Percentiles rank a stretch among this genome's conserved stretches.
phyloP scores from a whole-genome alignment of 1,140 invertebrate species.

The Marisa cornuarietis region DNA sequence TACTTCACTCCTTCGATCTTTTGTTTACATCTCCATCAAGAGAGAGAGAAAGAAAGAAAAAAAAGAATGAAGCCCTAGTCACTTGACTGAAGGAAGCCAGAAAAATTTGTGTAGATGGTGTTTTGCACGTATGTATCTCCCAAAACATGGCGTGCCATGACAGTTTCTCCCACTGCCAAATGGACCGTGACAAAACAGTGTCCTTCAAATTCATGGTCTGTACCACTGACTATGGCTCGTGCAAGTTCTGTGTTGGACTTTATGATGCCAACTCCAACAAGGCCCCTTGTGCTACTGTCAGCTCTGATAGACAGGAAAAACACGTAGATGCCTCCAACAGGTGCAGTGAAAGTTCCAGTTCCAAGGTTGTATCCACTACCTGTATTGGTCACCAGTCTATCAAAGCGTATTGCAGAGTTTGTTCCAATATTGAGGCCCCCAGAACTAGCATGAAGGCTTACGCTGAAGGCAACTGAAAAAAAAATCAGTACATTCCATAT shows the following conservation, averaged over 20 bases:
- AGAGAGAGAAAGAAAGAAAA: too few relatives aligned
- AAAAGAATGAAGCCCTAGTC: too few relatives aligned
- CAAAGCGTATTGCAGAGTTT: neutral
- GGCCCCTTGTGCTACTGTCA: neutral
- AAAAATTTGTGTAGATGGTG: too few relatives aligned
- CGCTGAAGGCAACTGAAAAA: neutral
- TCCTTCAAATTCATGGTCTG: too few relatives aligned
- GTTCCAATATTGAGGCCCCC: neutral
- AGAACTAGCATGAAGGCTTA: neutral
- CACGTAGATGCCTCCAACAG: neutral
- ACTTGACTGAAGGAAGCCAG: too few relatives aligned
- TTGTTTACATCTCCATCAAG: too few relatives aligned
- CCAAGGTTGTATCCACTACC: neutral
- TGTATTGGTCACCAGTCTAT: neutral
- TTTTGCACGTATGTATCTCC: too few relatives aligned
- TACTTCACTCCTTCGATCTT: too few relatives aligned
- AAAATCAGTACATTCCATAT: neutral
- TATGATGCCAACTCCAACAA: neutral
- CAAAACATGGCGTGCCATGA: too few relatives aligned
- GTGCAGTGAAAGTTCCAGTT: neutral
- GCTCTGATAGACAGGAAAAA: constrained; percentile 4
- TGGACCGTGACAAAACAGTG: too few relatives aligned
- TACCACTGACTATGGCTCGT: neutral
- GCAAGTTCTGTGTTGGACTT: neutral
- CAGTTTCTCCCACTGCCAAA: too few relatives aligned